phyloP scores from a whole-genome alignment of 2,797 vertebrate species.

The Capromys pilorides region DNA sequence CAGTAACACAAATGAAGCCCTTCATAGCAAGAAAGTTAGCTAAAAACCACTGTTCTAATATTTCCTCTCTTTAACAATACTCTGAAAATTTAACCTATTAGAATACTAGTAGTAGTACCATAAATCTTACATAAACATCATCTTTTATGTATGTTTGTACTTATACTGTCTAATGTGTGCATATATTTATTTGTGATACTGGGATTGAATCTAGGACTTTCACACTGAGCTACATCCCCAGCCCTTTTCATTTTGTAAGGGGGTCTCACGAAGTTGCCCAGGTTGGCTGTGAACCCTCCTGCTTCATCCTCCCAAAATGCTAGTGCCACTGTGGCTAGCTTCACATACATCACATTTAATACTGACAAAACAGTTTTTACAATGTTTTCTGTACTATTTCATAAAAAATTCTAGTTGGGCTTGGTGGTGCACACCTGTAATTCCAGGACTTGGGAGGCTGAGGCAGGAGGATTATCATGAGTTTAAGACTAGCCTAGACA shows the following conservation, averaged over 20 bases:
- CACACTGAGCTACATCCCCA: not conserved
- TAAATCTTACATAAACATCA: not conserved
- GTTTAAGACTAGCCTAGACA: not conserved
- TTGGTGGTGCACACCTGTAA: not conserved
- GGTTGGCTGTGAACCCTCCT: not conserved
- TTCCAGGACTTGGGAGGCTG: not conserved
- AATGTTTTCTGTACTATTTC: slow-evolving; percentile 10
- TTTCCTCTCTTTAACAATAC: not conserved
- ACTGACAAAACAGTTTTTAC: slow-evolving; percentile 3
- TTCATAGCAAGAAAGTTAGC: slow-evolving; percentile 5
- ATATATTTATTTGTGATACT: not conserved
- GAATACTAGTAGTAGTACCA: not conserved
- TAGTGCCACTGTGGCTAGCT: not conserved
- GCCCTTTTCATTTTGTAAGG: not conserved
- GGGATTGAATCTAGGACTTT: not conserved
- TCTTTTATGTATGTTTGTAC: not conserved
- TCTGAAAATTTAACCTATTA: slow-evolving; percentile 36
- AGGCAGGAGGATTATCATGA: not conserved
- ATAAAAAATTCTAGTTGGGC: not conserved
- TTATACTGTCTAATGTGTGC: not conserved
- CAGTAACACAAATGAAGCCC: not conserved
- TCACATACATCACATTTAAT: slow-evolving; percentile 3
- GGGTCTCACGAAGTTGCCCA: not conserved
- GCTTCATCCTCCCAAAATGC: not conserved
- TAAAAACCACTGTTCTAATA: slow-evolving; percentile 14